A percentile compares a stretch with the other conserved stretches of the same genome.
These are phyloP conservation scores for Corydoras sp. DNA, from an alignment of 2,113 vertebrate genomes.

Conservation along the genomic window DNA sequence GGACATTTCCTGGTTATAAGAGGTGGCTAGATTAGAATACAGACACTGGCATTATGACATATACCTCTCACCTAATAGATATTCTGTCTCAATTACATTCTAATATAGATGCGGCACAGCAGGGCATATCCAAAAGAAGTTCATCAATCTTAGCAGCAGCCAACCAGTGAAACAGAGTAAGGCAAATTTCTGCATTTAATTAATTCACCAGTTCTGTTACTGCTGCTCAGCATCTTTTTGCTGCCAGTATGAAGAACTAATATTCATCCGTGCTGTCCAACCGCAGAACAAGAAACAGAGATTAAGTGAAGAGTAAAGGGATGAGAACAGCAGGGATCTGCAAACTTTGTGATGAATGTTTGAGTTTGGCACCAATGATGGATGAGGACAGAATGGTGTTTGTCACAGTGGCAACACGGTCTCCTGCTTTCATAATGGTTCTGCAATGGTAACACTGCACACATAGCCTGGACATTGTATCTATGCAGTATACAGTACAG, in stretches of 20 bases:
- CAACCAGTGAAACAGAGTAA: conserved; percentile 65
- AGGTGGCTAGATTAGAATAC: conserved; percentile 55
- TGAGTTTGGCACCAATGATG: conserved; percentile 68
- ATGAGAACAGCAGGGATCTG: conserved; percentile 58
- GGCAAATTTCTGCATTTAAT: conserved; percentile 75
- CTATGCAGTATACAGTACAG: conserved; percentile 42
- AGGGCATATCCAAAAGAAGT: conserved; percentile 54
- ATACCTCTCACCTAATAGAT: conserved; percentile 62
- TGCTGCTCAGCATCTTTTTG: conserved; percentile 70
- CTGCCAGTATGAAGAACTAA: conserved; percentile 51
- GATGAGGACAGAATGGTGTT: conserved; percentile 64
- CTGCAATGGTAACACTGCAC: conserved; percentile 38
- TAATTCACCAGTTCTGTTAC: conserved; percentile 68
- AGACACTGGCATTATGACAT: conserved; percentile 65
- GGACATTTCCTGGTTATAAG: conserved; percentile 35
- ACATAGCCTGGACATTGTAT: conserved; percentile 22
- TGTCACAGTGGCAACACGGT: conserved; percentile 66
- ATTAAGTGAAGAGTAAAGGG: conserved; percentile 36
- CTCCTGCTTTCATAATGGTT: conserved; percentile 57
- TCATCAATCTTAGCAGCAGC: conserved; percentile 69
- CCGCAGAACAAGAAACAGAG: conserved; percentile 25
- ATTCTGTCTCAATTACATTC: conserved; percentile 69
- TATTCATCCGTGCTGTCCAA: conserved; percentile 44
- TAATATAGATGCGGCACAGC: conserved; percentile 67
- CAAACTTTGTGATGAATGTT: conserved; percentile 70